Conservation (phyloP, 2,888 invertebrate genomes). For the Acleris sparsana region DNA sequence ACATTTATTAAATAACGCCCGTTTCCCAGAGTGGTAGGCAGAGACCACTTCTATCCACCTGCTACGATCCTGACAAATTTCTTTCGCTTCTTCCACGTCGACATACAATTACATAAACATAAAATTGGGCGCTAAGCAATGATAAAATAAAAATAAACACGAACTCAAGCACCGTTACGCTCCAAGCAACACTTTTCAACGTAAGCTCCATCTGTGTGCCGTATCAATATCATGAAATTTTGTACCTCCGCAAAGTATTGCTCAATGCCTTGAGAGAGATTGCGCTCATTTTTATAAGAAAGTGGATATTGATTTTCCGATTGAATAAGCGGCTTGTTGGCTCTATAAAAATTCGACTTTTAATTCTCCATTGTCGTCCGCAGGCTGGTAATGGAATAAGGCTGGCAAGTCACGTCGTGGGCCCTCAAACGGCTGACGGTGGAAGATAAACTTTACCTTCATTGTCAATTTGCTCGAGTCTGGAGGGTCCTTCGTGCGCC, state of each 20-base stretch:
- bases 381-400: conserved; percentile 67
- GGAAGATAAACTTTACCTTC: conserved; percentile 80
- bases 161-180: too few relatives aligned
- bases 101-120: too few relatives aligned
- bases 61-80: too few relatives aligned
- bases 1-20: too few relatives aligned
- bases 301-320: conserved; percentile 64
- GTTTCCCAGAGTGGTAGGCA: too few relatives aligned
- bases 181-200: too few relatives aligned
- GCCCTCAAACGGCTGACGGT: conserved; percentile 75
- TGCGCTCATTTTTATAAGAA: conserved; percentile 39
- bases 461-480: conserved; percentile 79
- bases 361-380: conserved; percentile 69
- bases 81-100: too few relatives aligned
- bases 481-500: conserved; percentile 67
- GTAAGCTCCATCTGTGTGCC: too few relatives aligned
- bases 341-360: conserved; percentile 68
- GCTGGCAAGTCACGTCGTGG: conserved; percentile 74
- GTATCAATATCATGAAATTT: conserved; percentile 20
- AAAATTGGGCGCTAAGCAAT: too few relatives aligned
- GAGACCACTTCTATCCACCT: too few relatives aligned
- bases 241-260: conserved; percentile 26
- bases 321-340: conserved; percentile 68
- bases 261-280: conserved; percentile 40
- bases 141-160: too few relatives aligned